Conservation (phyloP, 2,797 vertebrate species). For the Toxotes lorentzi region DNA sequence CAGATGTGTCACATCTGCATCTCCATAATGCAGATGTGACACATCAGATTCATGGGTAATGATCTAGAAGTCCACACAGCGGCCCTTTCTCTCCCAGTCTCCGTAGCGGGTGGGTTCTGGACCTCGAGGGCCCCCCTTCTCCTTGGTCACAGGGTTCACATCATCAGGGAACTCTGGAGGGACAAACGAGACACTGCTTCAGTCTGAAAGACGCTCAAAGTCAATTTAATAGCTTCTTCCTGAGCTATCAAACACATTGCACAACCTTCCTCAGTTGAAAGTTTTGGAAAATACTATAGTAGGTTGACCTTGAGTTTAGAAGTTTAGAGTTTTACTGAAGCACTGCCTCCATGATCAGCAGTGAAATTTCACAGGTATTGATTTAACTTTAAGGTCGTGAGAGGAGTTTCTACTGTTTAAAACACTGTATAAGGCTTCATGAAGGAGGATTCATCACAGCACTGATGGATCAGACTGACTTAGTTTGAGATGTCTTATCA, state of each 20-base stretch:
- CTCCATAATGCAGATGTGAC: neutral
- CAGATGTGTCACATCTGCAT: neutral
- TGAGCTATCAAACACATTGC: neutral
- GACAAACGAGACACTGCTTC: neutral
- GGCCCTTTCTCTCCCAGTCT: conserved; percentile 98
- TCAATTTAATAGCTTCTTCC: neutral
- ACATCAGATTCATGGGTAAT: neutral
- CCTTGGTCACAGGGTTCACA: conserved; percentile 94
- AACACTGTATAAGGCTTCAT: neutral
- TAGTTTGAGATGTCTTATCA: no score
- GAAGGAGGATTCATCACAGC: no score
- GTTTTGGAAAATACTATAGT: neutral
- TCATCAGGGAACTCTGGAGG: conserved; percentile 90
- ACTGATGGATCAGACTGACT: no score
- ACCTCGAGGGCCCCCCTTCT: conserved; percentile 93
- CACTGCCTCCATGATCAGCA: no score
- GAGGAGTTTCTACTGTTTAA: neutral
- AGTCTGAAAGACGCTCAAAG: neutral
- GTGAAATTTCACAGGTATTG: no score
- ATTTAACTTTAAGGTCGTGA: neutral
- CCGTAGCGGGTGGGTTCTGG: conserved; percentile 98
- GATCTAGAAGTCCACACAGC: conserved; percentile 95
- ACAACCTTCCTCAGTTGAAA: neutral
- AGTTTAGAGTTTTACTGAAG: no score
- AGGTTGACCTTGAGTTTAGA: neutral